Base-by-base conservation (phyloP, 2,888 invertebrate genomes). In the Metopia argyrocephala region DNA sequence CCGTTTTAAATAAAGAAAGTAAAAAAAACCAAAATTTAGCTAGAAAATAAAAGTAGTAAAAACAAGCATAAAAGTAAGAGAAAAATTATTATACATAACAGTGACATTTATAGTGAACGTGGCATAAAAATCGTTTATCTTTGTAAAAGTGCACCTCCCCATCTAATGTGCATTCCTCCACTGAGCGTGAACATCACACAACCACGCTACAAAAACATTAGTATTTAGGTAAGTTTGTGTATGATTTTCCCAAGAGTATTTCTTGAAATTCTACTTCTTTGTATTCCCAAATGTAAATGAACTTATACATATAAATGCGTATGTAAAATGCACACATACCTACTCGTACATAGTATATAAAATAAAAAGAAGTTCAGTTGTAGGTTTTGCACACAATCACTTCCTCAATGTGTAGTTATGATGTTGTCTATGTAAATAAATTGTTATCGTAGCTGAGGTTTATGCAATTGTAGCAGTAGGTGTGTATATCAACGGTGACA, bases 101-200 rank as follows among this genome's bases (percentile, higher is more conserved):
- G 76, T 68, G 76, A 79, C 82, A 82, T 79, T 82, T 79, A 79
- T 79, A 82, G 79, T 82, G 79, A 76, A 68, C 76, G 68, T 79
- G 78, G 82, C 79, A 79, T 79, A 79, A 82, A 82, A 82, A 76
- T 76, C 79, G 76, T 78, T 82, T 82, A 82, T 82, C 82, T 79
- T 78, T 56, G 25, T 9, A 38, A 23, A 15, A 7, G 6, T 38
- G 18, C 3, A 56, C 54, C 20, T 61, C 28, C 52, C 20, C 48
- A 12, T 46, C 27, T 15, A 3, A 6, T 45, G 15, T 54, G 31
- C 56, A n/a, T n/a, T n/a, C n/a, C n/a, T n/a, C n/a, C n/a, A n/a
- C n/a, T 68, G 9, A 27, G 27, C 46, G 23, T 46, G 20, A 25
- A 25, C 15, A 57, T 7, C 12, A 3, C 31, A 12, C 0, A 31